Evolutionary conservation across 2,113 vertebrate genomes (phyloP), one percentile per base, ranked within the genome.

Genomic region (Lampris incognitus): DNA sequence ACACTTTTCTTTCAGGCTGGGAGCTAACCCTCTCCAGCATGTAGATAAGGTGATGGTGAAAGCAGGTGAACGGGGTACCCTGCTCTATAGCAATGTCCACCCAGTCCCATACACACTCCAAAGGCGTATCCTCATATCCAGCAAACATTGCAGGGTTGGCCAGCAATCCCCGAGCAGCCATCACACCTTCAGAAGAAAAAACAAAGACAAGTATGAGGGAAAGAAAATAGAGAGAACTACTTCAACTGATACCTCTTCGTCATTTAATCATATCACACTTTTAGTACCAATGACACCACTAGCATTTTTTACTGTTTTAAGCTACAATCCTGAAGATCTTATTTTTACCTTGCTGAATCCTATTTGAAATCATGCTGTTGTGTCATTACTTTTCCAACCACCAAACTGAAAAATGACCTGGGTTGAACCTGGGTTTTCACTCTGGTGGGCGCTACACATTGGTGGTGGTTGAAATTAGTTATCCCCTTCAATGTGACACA

Each of bases 11-110:
- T 88, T 99, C 98, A 46, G 97, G 96, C 82, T 95, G 97, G 62
- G 98, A 98, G 79, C 94, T 97, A 81, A 99, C 94, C 38, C 93
- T 96, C 88, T 99, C 98, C 92, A 99, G 92, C 98, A 99, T 99
- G 92, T 98, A 98, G 83, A 97, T 98, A 56, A 99, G 95, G 87
- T 99, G 98, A 50, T 99, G 97, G 88, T 99, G 98, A 85, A 99
- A 98, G 86, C 97, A 98, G 0, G 95, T 95, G 79, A 97, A 99
- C 2, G 97, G 96, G 50, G 97, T 98, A 70, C 98, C 98, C 0
- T 96, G 97, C 65, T 97, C 94, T 66, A 97, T 74, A 65, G 98
- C 92, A 54, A 97, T 94, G 80, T 98, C 94, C 91, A 98, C 94
- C 98, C 98, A 99, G 93, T 99, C 97, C 95, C 96, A 96, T 85